These are phyloP conservation scores for Pachydiplax longipennis DNA, from an alignment of 2,888 invertebrate genomes.

Conservation along the genomic window DNA sequence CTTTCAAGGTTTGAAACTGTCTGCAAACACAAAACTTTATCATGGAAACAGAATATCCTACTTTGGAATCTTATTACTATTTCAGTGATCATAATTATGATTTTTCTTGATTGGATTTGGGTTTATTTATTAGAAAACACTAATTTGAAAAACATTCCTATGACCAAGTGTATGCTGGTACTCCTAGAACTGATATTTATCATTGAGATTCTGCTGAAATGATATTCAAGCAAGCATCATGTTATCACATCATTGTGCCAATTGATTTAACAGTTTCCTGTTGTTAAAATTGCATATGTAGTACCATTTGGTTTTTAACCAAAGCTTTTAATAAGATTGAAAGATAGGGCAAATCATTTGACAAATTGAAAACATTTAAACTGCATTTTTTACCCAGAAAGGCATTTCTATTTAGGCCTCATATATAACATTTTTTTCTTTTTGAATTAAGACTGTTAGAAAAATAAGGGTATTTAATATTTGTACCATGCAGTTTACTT, in stretches of 20 bases:
- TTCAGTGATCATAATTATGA: background rate
- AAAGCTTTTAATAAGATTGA: background rate
- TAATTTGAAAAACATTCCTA: conserved; percentile 20
- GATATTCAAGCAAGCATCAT: background rate
- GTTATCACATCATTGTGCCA: background rate
- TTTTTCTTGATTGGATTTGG: background rate
- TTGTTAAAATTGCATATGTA: background rate
- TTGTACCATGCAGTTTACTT: background rate
- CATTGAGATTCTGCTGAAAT: background rate
- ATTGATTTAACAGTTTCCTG: background rate
- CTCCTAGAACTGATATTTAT: background rate
- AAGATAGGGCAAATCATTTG: background rate
- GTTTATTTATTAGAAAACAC: background rate
- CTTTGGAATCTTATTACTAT: background rate
- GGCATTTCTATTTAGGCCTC: background rate
- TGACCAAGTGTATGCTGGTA: background rate
- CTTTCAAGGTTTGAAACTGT: background rate
- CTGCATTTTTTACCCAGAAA: background rate
- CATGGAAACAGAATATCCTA: background rate
- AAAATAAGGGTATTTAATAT: background rate
- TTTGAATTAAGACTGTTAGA: background rate
- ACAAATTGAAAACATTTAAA: background rate
- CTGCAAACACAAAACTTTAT: background rate
- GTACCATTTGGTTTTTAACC: background rate
- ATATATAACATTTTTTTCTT: background rate